Conservation (phyloP, 92 coral and sea anemone species). For the Palythoa caribaeorum region DNA sequence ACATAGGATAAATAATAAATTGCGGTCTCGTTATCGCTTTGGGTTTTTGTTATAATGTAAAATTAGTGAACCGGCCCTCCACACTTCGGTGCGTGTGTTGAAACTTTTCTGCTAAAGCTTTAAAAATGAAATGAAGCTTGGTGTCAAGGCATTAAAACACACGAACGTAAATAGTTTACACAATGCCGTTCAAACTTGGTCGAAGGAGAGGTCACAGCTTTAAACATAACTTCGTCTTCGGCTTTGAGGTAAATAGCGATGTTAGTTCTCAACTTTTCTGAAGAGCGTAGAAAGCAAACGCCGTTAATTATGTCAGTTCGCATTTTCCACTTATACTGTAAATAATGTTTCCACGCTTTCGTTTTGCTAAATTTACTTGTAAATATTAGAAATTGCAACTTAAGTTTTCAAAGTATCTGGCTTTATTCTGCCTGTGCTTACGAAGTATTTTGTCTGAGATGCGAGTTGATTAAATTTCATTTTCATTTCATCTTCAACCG, state of each 20-base stretch:
- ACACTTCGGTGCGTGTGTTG: neutral
- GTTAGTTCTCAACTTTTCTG: neutral
- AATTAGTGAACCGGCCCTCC: neutral
- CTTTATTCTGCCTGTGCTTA: too few species aligned
- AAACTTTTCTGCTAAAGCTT: neutral
- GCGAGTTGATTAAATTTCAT: too few species aligned
- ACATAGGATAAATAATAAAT: neutral
- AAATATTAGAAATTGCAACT: too few species aligned
- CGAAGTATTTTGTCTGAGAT: too few species aligned
- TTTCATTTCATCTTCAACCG: too few species aligned
- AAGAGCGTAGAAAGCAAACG: neutral
- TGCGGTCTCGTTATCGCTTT: neutral
- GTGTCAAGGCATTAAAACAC: neutral
- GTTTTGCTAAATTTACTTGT: too few species aligned
- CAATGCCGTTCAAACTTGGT: constrained; percentile 16
- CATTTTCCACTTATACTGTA: too few species aligned
- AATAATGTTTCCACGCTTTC: too few species aligned
- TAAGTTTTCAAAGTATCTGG: too few species aligned
- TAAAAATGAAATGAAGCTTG: neutral
- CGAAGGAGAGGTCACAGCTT: neutral
- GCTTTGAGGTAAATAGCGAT: neutral
- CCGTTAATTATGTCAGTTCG: too few species aligned
- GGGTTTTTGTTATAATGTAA: neutral
- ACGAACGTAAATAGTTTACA: neutral
- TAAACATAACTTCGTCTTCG: neutral